Conservation (phyloP, 2,113 vertebrate genomes). For the Corythornis cristatus region DNA sequence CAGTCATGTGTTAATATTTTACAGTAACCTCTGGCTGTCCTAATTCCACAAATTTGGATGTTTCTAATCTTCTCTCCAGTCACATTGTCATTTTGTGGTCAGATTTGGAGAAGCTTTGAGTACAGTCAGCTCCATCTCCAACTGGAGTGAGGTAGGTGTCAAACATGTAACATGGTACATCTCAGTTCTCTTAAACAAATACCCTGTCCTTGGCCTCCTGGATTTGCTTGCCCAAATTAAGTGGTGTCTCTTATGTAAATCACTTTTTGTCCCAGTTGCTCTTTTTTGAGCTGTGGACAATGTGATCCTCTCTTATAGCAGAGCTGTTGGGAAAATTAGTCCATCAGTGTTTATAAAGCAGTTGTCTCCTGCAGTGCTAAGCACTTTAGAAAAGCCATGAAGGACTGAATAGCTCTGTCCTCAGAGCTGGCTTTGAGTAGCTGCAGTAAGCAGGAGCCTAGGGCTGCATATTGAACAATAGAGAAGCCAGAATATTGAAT, state of each 20-base stretch:
- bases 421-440: conserved; percentile 26
- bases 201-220: background rate
- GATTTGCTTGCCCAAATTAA: background rate
- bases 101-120: background rate
- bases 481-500: conserved; percentile 32
- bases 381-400: conserved; percentile 28
- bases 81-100: background rate
- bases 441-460: background rate
- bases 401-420: conserved; percentile 35
- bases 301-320: background rate
- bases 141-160: background rate
- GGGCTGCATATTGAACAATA: background rate
- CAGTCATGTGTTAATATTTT: background rate
- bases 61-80: background rate
- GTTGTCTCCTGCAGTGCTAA: conserved; percentile 27
- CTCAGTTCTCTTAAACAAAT: background rate
- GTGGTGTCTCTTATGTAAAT: background rate
- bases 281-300: background rate
- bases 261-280: background rate
- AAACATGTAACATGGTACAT: background rate
- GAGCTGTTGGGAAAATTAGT: conserved; percentile 36
- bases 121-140: background rate
- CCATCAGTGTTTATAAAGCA: conserved; percentile 23
- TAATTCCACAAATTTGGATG: background rate
- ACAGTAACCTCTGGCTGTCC: background rate